These are phyloP conservation scores for Polymixis lichenea DNA, from an alignment of 2,888 invertebrate genomes.

Conservation along the genomic window DNA sequence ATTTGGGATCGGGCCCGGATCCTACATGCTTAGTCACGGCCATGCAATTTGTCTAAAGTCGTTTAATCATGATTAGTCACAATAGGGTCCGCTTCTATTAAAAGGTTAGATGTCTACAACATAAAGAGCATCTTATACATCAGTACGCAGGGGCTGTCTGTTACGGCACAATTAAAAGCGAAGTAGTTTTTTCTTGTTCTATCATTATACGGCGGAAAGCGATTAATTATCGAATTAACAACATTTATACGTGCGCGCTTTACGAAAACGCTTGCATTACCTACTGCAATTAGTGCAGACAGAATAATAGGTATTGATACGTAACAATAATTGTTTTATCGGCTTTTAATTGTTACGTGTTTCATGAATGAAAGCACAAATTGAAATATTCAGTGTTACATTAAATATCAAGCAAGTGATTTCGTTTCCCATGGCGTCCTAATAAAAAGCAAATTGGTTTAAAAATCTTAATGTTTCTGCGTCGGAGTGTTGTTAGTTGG, in stretches of 20 bases:
- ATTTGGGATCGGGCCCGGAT: conserved; percentile 85
- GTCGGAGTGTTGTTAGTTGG: conserved; percentile 80
- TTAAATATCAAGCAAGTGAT: conserved; percentile 49
- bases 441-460: conserved; percentile 88
- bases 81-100: conserved; percentile 88
- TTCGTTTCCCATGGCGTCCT: conserved; percentile 73
- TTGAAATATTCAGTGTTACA: conserved; percentile 38
- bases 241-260: conserved; percentile 56
- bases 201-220: conserved; percentile 57
- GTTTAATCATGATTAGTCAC: conserved; percentile 91
- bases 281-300: conserved; percentile 44
- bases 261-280: conserved; percentile 38
- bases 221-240: conserved; percentile 66
- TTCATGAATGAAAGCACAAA: conserved; percentile 34
- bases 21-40: conserved; percentile 89
- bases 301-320: conserved; percentile 48
- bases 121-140: conserved; percentile 78
- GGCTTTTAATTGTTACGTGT: conserved; percentile 16
- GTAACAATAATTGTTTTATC: conserved; percentile 31
- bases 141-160: conserved; percentile 62
- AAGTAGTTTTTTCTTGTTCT: conserved; percentile 60
- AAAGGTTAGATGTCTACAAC: conserved; percentile 85
- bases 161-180: conserved; percentile 63
- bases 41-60: conserved; percentile 91
- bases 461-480: conserved; percentile 84